These are phyloP conservation scores for Trichoplusia ni DNA, from an alignment of 1,140 invertebrate species.

Conservation along the genomic window DNA sequence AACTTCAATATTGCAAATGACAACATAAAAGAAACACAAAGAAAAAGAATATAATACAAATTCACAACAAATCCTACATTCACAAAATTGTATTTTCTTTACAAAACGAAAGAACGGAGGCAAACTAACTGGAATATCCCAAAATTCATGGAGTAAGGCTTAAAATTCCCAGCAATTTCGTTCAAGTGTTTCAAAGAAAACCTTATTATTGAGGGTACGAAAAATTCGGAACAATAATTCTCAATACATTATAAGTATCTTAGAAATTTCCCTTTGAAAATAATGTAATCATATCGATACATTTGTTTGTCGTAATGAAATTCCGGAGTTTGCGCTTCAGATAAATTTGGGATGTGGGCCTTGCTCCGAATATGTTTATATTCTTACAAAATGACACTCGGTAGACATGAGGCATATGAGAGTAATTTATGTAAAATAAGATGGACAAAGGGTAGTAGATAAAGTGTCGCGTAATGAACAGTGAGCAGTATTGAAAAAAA, in stretches of 20 bases:
- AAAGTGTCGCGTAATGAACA: background rate
- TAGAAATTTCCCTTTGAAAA: conserved; percentile 33
- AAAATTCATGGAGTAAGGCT: conserved; percentile 21
- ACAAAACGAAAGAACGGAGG: background rate
- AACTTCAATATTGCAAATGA: conserved; percentile 7
- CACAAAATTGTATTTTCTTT: background rate
- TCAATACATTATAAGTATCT: conserved; percentile 35
- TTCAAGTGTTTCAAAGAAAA: conserved; percentile 22
- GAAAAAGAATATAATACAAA: conserved; percentile 16
- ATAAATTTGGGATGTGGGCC: conserved; percentile 1
- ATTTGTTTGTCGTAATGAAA: conserved; percentile 25
- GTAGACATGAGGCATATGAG: background rate
- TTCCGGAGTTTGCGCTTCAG: conserved; percentile 9
- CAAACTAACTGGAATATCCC: conserved; percentile 26
- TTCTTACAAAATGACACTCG: background rate
- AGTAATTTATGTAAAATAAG: conserved; percentile 12
- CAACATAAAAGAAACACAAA: conserved; percentile 7
- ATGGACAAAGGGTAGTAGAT: background rate
- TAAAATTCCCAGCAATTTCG: conserved; percentile 18
- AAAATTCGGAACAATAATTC: conserved; percentile 35
- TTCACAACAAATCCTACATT: conserved; percentile 14
- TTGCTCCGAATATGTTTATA: conserved; percentile 15
- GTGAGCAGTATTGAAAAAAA: background rate
- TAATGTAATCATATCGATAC: conserved; percentile 27
- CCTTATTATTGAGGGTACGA: conserved; percentile 20